Percentiles rank a stretch among this genome's conserved stretches.
phyloP scores from a whole-genome alignment of 2,797 vertebrate genomes.

The Girardinus metallicus region DNA sequence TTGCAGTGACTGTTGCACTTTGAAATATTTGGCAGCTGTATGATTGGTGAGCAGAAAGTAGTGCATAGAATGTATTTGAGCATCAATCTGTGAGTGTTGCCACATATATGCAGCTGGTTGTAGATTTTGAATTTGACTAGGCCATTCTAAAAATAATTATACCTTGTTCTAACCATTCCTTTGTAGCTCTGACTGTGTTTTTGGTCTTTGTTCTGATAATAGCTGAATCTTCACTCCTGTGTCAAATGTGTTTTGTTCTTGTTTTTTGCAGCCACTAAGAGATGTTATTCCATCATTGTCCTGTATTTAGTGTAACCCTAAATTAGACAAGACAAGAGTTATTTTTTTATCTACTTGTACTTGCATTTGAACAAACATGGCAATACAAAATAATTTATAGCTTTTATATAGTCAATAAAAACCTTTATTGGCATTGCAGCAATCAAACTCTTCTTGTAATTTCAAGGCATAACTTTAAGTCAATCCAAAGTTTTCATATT shows the following conservation, averaged over 20 bases:
- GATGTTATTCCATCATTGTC: background rate
- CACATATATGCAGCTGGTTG: background rate
- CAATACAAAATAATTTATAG: no score
- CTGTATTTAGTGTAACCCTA: background rate
- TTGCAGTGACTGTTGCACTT: background rate
- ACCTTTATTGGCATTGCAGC: no score
- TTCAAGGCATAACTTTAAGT: no score
- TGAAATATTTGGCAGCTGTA: background rate
- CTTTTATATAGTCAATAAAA: no score
- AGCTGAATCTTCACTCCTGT: background rate
- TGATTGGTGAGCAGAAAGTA: background rate
- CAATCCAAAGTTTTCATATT: no score
- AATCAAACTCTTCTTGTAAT: no score
- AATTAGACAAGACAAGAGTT: no score
- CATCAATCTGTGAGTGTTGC: background rate
- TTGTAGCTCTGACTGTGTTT: background rate
- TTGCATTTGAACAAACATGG: no score
- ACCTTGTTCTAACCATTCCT: background rate
- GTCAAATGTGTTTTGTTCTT: background rate
- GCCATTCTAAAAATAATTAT: background rate
- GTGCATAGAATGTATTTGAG: background rate
- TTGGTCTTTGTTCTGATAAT: background rate
- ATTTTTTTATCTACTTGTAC: no score
- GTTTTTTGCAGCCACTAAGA: background rate
- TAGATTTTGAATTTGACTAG: background rate